These are phyloP conservation scores for Penaeus vannamei DNA, from an alignment of 1,140 invertebrate species.

Conservation along the genomic window DNA sequence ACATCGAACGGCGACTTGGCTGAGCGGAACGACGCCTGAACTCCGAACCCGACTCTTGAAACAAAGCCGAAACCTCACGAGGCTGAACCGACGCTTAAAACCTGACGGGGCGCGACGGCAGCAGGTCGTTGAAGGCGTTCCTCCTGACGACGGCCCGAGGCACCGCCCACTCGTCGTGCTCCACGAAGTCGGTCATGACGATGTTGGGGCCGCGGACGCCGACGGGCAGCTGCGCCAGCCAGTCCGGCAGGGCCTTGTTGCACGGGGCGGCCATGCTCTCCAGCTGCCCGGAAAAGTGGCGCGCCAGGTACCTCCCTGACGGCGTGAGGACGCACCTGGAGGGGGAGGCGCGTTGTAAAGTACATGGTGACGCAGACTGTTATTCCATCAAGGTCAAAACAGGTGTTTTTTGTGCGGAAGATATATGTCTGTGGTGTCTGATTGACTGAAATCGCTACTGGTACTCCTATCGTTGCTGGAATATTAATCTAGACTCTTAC, in stretches of 20 bases:
- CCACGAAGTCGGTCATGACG: slow-evolving; percentile 59
- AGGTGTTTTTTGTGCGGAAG: too few relatives aligned
- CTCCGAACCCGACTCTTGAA: too few relatives aligned
- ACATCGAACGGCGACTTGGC: too few relatives aligned
- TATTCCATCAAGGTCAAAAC: too few relatives aligned
- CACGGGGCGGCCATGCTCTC: slow-evolving; percentile 33
- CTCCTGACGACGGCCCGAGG: slow-evolving; percentile 44
- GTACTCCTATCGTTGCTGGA: too few relatives aligned
- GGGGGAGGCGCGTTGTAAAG: neutral
- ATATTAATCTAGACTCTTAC: too few relatives aligned
- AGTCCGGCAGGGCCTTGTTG: slow-evolving; percentile 34
- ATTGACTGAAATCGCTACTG: too few relatives aligned
- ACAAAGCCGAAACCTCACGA: too few relatives aligned
- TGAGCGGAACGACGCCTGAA: too few relatives aligned
- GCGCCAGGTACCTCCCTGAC: slow-evolving; percentile 28
- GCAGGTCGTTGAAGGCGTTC: neutral
- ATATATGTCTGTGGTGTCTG: too few relatives aligned
- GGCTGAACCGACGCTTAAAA: neutral
- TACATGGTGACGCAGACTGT: too few relatives aligned
- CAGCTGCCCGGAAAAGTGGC: slow-evolving; percentile 27
- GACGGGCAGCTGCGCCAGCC: slow-evolving; percentile 26
- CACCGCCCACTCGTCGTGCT: slow-evolving; percentile 43
- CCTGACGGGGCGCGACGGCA: neutral
- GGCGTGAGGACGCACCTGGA: slow-evolving; percentile 54
- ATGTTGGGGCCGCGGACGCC: slow-evolving; percentile 39